Conservation (phyloP, 2,113 vertebrate species). For the Gadus macrocephalus region DNA sequence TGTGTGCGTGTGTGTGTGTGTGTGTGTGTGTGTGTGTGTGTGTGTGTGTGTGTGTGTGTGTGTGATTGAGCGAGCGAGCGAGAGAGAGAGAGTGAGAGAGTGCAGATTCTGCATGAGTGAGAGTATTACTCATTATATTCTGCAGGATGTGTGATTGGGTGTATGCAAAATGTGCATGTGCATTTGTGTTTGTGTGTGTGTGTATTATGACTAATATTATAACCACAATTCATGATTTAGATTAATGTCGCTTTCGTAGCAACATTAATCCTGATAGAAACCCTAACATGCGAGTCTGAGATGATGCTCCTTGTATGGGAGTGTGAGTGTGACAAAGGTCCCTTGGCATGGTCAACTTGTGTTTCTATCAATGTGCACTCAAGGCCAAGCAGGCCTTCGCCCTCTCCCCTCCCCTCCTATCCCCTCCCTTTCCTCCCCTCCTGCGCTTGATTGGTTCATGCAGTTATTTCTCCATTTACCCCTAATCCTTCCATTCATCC, state of each 20-base stretch:
- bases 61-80: not conserved
- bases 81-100: not conserved
- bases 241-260: no score
- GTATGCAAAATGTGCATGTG: not conserved
- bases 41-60: no score
- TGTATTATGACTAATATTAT: no score
- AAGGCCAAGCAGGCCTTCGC: constrained; percentile 2
- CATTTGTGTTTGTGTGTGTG: not conserved
- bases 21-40: no score
- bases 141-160: not conserved
- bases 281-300: no score
- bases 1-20: no score
- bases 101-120: not conserved
- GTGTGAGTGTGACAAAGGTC: constrained; percentile 44
- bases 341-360: constrained; percentile 58
- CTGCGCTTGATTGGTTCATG: not conserved
- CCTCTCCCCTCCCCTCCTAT: no score
- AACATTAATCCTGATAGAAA: no score
- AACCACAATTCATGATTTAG: no score
- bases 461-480: no score
- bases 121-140: not conserved
- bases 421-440: no score
- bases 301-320: constrained; percentile 2
- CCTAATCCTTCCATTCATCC: no score
- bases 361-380: constrained; percentile 56